Evolutionary conservation across 2,113 vertebrate genomes (phyloP).

Genomic region (Panthera uncia): DNA sequence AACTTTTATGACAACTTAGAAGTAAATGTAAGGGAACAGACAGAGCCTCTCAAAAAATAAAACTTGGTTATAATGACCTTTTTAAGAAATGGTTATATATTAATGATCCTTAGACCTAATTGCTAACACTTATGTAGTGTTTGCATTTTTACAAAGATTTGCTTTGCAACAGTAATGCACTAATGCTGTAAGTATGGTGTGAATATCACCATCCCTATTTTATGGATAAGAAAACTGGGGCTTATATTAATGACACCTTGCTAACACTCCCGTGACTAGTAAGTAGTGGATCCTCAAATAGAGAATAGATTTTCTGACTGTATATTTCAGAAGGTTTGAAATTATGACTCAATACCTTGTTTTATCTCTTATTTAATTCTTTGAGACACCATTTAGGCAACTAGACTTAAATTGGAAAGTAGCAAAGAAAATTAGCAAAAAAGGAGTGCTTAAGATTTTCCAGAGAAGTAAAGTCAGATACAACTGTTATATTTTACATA

Average conservation of each 20-base stretch:
- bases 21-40: not conserved
- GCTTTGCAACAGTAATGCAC: not conserved
- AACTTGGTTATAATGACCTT: not conserved
- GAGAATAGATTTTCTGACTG: not conserved
- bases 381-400: constrained; percentile 8
- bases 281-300: not conserved
- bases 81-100: constrained; percentile 16
- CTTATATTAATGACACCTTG: not conserved
- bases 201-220: not conserved
- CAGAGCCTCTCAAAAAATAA: not conserved
- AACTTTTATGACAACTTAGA: not conserved
- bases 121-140: not conserved
- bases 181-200: not conserved
- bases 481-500: not conserved
- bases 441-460: not conserved
- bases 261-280: not conserved
- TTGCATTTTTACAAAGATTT: constrained; percentile 44
- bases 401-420: not conserved
- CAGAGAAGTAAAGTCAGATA: not conserved
- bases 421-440: constrained; percentile 1
- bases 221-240: constrained; percentile 12
- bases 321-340: constrained; percentile 47
- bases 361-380: constrained; percentile 19
- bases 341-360: constrained; percentile 4
- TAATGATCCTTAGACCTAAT: not conserved